Evolutionary conservation across 2,888 invertebrate species (phyloP).

Genomic region (Xestia ashworthii): DNA sequence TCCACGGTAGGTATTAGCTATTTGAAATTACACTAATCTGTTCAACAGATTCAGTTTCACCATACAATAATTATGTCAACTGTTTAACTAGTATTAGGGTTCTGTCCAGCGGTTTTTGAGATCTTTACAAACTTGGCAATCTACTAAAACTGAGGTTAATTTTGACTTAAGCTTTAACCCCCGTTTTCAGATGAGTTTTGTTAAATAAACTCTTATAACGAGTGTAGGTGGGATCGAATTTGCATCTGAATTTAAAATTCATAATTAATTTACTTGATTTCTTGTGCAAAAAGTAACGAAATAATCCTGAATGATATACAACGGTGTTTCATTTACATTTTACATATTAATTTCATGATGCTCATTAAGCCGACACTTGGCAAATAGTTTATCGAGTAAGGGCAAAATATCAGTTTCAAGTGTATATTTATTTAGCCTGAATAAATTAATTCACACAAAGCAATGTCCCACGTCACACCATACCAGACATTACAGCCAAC

Average conservation of each 20-base stretch:
- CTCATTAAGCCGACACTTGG: slow-evolving; percentile 14
- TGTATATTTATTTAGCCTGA: slow-evolving; percentile 47
- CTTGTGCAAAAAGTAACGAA: slow-evolving; percentile 22
- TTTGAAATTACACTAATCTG: slow-evolving; percentile 76
- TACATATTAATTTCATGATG: slow-evolving; percentile 4
- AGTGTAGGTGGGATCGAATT: slow-evolving; percentile 20
- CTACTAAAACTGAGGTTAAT: slow-evolving; percentile 34
- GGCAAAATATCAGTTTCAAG: not conserved
- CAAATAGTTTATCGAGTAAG: not conserved
- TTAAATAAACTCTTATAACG: slow-evolving; percentile 22
- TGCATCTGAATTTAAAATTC: slow-evolving; percentile 31
- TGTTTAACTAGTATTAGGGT: slow-evolving; percentile 36
- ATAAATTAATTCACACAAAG: slow-evolving; percentile 56
- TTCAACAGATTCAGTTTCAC: slow-evolving; percentile 69
- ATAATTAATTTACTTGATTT: slow-evolving; percentile 4
- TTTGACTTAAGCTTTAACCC: slow-evolving; percentile 8
- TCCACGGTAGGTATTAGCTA: slow-evolving; percentile 64
- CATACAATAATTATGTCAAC: slow-evolving; percentile 61
- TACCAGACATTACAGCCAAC: slow-evolving; percentile 49
- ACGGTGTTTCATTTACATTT: not conserved
- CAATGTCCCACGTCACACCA: slow-evolving; percentile 36
- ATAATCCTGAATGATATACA: slow-evolving; percentile 21
- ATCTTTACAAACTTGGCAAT: slow-evolving; percentile 25
- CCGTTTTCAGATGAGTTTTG: slow-evolving; percentile 1
- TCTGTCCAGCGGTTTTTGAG: slow-evolving; percentile 37